Evolutionary conservation across 2,888 invertebrate genomes (phyloP).

Genomic region (Endotricha flammealis): DNA sequence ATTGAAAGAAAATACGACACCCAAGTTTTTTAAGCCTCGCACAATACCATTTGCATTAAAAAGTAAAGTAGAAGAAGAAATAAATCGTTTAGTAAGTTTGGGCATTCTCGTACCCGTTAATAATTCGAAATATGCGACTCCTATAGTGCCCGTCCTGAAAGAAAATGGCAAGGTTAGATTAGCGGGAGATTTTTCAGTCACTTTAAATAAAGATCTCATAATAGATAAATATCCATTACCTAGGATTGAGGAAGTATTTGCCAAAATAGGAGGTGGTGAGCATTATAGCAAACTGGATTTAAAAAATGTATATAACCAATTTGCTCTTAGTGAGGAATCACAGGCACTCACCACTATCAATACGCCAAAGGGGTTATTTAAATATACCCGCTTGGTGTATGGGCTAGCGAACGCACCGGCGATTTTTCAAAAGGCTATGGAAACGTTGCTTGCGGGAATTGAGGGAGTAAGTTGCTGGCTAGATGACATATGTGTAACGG

Average conservation of each 20-base stretch:
- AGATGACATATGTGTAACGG: conserved; percentile 27
- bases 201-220: conserved; percentile 21
- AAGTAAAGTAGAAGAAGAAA: conserved; percentile 24
- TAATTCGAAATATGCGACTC: conserved; percentile 20
- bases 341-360: conserved; percentile 21
- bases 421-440: too few species aligned
- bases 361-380: conserved; percentile 20
- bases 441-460: conserved; percentile 21
- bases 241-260: conserved; percentile 4
- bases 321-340: conserved; percentile 13
- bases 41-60: conserved; percentile 26
- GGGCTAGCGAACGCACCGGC: too few species aligned
- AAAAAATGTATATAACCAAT: conserved; percentile 19
- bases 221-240: conserved; percentile 9
- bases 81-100: conserved; percentile 17
- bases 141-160: conserved; percentile 22
- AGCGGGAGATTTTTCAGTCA: conserved; percentile 17
- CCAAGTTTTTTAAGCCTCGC: conserved; percentile 25
- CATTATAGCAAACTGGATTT: conserved; percentile 16
- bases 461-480: conserved; percentile 22
- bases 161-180: conserved; percentile 17
- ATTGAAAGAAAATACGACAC: conserved; percentile 15
- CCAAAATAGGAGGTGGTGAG: conserved; percentile 12
- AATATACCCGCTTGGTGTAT: too few species aligned
- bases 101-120: conserved; percentile 24